Base-by-base conservation (phyloP, 1,140 invertebrate species). In the Drosophila guanche region DNA sequence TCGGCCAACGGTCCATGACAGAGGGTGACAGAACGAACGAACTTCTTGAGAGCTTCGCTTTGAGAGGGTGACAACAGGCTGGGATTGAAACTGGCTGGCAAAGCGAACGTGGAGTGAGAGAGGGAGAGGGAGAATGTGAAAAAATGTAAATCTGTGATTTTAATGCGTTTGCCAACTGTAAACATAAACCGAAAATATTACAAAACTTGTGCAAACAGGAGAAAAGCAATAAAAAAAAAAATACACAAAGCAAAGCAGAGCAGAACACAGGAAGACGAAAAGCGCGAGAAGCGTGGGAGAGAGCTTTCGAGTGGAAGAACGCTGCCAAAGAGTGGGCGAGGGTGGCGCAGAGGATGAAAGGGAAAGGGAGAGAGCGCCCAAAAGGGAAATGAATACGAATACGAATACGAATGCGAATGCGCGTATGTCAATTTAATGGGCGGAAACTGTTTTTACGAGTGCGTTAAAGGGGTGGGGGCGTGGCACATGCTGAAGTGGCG, bases 71-170 rank as follows among this genome's bases (percentile, higher is more conserved):
- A 37, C 10, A 37, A 37, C 33, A 37, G 33, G 33, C 33, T 12
- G 33, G 10, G 7, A 20, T 20, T 20, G 10, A 2, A 33, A 33
- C 29, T 10, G 29, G 33, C 1, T 20, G 0, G 3, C 4, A 37
- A 12, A 1, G 33, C 4, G 33, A 45, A 47, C 16, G 10, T 12
- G 29, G 16, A n/a, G n/a, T n/a, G n/a, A n/a, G 41, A 16, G 12
- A 16, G 41, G 23, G 25, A 52, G 42, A 45, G 8, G 48, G 14
- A 27, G 29, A 45, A 70, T 16, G 45, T 59, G 57, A 78, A 85
- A 84, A 89, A 89, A 90, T 90, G 80, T 86, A 83, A 86, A 86
- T 89, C 86, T 90, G 86, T 89, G 86, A 90, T 86, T 89, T 89
- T 90, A 89, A 89, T 89, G 86, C 80, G 79, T 89, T 89, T 81